Evolutionary conservation across 2,888 invertebrate species (phyloP).

Genomic region (Patella caerulea): DNA sequence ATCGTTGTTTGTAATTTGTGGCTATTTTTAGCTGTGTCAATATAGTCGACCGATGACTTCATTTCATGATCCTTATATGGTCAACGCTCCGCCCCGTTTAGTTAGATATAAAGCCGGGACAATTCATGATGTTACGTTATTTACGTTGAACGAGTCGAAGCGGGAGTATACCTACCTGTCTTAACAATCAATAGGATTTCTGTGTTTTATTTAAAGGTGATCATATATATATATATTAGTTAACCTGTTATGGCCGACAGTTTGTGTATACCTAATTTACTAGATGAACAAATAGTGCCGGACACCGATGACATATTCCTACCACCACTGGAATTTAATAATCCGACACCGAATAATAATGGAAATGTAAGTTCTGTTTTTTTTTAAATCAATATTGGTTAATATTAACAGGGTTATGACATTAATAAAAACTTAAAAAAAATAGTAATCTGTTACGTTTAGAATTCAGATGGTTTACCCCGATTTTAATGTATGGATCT

Average conservation of each 20-base stretch:
- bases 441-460: too few relatives aligned
- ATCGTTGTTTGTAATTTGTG: too few relatives aligned
- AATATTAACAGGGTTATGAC: too few relatives aligned
- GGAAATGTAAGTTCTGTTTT: constrained; percentile 40
- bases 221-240: neutral
- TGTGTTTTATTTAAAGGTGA: neutral
- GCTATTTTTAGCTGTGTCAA: neutral
- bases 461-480: too few relatives aligned
- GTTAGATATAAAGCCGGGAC: neutral
- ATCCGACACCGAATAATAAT: constrained; percentile 23
- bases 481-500: too few relatives aligned
- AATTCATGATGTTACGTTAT: constrained; percentile 3
- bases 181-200: neutral
- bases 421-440: too few relatives aligned
- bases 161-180: neutral
- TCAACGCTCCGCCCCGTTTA: neutral
- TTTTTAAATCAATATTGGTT: neutral
- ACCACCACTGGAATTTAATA: constrained; percentile 46
- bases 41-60: neutral
- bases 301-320: constrained; percentile 63
- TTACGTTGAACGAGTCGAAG: neutral
- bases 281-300: constrained; percentile 68
- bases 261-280: constrained; percentile 48
- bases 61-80: constrained; percentile 9
- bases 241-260: constrained; percentile 56